These are phyloP conservation scores for Sinopyrophorus schimmeli DNA, from an alignment of 2,888 invertebrate genomes.

Conservation along the genomic window DNA sequence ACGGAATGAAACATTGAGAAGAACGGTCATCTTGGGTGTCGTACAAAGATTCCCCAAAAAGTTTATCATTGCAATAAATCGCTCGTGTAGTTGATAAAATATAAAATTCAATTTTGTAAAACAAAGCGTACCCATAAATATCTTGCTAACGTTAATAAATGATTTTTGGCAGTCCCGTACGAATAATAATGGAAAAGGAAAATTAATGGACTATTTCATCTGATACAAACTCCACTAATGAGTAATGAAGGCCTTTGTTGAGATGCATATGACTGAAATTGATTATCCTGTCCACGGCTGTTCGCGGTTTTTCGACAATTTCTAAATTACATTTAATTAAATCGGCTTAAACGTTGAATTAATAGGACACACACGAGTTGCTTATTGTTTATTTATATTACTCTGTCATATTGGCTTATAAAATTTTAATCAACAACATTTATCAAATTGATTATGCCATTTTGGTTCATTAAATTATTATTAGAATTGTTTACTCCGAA, in stretches of 20 bases:
- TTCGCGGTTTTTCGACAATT: slow-evolving; percentile 15
- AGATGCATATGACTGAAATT: slow-evolving; percentile 21
- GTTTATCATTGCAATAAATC: slow-evolving; percentile 26
- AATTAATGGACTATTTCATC: slow-evolving; percentile 32
- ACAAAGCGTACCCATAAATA: slow-evolving; percentile 27
- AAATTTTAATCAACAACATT: too few relatives aligned
- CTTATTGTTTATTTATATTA: too few relatives aligned
- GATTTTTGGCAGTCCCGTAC: slow-evolving; percentile 27
- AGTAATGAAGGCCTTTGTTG: slow-evolving; percentile 19
- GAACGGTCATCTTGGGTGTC: slow-evolving; percentile 26
- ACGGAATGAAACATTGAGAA: slow-evolving; percentile 25
- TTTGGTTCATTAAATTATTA: too few relatives aligned
- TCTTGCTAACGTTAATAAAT: slow-evolving; percentile 30
- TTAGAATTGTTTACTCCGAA: too few relatives aligned
- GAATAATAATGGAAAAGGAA: slow-evolving; percentile 30
- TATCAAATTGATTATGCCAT: too few relatives aligned
- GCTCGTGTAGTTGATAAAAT: slow-evolving; percentile 19
- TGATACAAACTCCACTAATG: slow-evolving; percentile 28
- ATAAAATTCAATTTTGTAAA: slow-evolving; percentile 30
- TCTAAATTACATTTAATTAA: slow-evolving; percentile 12
- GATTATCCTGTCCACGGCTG: slow-evolving; percentile 18
- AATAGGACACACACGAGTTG: too few relatives aligned
- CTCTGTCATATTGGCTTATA: too few relatives aligned
- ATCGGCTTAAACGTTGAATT: slow-evolving; percentile 6
- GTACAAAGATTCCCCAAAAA: slow-evolving; percentile 22